Percentiles rank a stretch among this genome's conserved stretches.
phyloP scores from a whole-genome alignment of 2,113 vertebrate species.

The Psittacara wagleri region DNA sequence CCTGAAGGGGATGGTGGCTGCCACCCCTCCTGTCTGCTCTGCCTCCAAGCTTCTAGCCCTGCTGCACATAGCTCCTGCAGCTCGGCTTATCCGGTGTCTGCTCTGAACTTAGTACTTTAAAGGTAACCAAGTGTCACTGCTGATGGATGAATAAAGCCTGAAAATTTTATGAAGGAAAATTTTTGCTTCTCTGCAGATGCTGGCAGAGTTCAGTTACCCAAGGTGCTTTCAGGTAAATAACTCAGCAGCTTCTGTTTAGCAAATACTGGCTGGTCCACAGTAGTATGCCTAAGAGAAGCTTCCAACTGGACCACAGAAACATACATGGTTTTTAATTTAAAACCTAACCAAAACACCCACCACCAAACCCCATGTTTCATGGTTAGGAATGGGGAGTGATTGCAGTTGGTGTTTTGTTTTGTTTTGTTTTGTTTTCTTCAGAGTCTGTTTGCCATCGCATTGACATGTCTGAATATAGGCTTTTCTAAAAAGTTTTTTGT shows the following conservation, averaged over 20 bases:
- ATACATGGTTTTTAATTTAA: background rate
- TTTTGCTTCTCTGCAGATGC: background rate
- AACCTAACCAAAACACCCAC: too few relatives aligned
- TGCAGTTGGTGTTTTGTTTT: background rate
- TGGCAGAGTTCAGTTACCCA: background rate
- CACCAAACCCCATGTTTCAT: background rate
- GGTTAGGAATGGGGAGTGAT: background rate
- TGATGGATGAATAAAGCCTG: background rate
- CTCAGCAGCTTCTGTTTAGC: background rate
- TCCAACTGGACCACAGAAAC: background rate
- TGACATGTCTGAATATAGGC: background rate
- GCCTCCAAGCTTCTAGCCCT: background rate
- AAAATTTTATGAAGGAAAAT: background rate
- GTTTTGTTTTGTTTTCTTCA: background rate
- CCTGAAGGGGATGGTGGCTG: background rate
- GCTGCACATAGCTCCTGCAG: background rate
- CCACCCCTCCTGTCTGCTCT: background rate
- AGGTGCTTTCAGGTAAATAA: background rate
- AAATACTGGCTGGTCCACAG: background rate
- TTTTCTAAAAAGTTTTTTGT: background rate
- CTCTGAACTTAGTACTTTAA: rapidly evolving
- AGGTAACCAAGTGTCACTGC: background rate
- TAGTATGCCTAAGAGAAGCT: background rate
- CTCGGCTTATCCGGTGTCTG: background rate
- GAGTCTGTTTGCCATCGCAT: background rate